Evolutionary conservation across 1,140 invertebrate genomes (phyloP).

Genomic region (Zophobas atratus): DNA sequence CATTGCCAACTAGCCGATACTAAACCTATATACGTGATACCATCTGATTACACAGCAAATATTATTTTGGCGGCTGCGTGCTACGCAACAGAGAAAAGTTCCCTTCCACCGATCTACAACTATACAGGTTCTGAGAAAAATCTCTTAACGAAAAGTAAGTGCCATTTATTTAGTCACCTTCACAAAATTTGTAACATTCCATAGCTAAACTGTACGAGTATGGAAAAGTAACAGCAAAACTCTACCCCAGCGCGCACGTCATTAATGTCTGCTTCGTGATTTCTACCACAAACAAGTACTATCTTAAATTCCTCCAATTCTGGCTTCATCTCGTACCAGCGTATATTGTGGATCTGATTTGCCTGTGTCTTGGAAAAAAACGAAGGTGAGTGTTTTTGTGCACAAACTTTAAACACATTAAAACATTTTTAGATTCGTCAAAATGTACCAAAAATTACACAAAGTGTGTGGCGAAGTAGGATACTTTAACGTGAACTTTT

Average conservation of each 20-base stretch:
- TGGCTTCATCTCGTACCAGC: too few relatives aligned
- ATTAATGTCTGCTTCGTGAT: too few relatives aligned
- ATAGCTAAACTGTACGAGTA: neutral
- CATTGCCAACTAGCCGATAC: too few relatives aligned
- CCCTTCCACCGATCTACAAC: neutral
- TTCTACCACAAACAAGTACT: too few relatives aligned
- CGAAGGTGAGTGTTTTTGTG: neutral
- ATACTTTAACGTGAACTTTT: neutral
- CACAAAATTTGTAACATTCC: neutral
- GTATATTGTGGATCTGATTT: neutral
- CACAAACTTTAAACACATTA: neutral
- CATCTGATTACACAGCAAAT: conserved; percentile 1
- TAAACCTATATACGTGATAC: neutral
- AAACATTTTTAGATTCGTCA: neutral
- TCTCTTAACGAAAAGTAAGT: neutral
- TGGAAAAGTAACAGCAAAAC: too few relatives aligned
- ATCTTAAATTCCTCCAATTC: too few relatives aligned
- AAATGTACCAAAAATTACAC: neutral
- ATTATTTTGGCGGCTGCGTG: conserved; percentile 1
- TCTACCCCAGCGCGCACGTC: too few relatives aligned
- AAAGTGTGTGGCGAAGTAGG: neutral
- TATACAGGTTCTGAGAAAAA: neutral
- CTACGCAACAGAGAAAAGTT: neutral
- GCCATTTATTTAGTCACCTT: neutral
- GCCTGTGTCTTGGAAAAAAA: neutral